Evolutionary conservation across 2,797 vertebrate species (phyloP).

Genomic region (Arnoldichthys spilopterus): DNA sequence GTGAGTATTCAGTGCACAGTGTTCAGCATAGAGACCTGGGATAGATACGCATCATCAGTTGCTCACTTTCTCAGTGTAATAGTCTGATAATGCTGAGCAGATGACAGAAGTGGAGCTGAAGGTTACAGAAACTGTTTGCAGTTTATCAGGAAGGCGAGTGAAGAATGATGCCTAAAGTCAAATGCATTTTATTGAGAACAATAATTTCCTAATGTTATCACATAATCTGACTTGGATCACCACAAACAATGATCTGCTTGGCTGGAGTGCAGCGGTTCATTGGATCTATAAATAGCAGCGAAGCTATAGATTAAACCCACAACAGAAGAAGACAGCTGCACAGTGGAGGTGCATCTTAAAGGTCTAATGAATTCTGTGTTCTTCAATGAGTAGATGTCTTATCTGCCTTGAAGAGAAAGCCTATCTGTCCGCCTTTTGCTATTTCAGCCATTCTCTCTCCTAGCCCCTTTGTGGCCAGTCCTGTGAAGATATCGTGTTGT

Average conservation of each 20-base stretch:
- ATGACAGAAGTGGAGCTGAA: neutral
- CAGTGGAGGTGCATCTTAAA: constrained; percentile 16
- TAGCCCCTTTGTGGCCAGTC: constrained; percentile 28
- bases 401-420: constrained; percentile 36
- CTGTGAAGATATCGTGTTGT: constrained; percentile 46
- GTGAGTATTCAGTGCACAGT: neutral
- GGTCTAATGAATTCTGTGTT: constrained; percentile 45
- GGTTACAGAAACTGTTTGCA: constrained; percentile 7
- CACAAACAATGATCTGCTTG: neutral
- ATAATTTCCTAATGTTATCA: constrained; percentile 14
- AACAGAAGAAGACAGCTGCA: constrained; percentile 8
- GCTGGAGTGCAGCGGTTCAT: neutral
- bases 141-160: neutral
- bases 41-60: neutral
- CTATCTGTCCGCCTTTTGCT: neutral
- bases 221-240: constrained; percentile 16
- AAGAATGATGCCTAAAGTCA: neutral
- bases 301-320: constrained; percentile 10
- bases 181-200: neutral
- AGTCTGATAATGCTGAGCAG: neutral
- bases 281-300: constrained; percentile 17
- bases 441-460: constrained; percentile 18
- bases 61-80: neutral
- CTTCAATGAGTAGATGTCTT: constrained; percentile 31
- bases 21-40: neutral